Percentiles rank a stretch among this genome's conserved stretches.
Evolutionary conservation across 2,113 vertebrate genomes (phyloP).

Genomic region (Callorhinus ursinus): DNA sequence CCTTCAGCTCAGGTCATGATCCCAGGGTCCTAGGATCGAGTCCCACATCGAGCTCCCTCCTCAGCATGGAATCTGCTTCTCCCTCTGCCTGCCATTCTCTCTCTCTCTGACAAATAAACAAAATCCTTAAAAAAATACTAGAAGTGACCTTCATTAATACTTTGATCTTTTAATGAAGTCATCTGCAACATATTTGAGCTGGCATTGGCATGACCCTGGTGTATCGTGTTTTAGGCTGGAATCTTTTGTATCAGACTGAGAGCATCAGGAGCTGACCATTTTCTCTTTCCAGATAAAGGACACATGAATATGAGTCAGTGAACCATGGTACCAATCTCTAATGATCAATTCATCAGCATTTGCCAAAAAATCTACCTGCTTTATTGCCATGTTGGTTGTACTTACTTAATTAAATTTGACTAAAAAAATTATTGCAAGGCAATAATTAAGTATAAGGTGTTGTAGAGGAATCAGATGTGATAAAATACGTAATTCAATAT

Average conservation of each 20-base stretch:
- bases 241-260: not conserved
- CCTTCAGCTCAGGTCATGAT: too few relatives aligned
- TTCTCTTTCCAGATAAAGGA: conserved; percentile 10
- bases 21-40: too few relatives aligned
- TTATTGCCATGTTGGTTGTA: not conserved
- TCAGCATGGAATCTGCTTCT: too few relatives aligned
- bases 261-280: not conserved
- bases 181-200: not conserved
- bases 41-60: too few relatives aligned
- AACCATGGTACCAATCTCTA: not conserved
- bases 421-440: not conserved
- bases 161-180: not conserved
- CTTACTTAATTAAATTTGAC: conserved; percentile 18
- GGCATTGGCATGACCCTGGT: not conserved
- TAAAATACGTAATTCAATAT: not conserved
- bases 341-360: not conserved
- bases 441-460: not conserved
- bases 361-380: not conserved
- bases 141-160: not conserved
- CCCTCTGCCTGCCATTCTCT: too few relatives aligned
- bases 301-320: not conserved
- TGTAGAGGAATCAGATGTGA: not conserved
- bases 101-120: too few relatives aligned
- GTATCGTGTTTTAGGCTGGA: not conserved
- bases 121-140: too few relatives aligned